Evolutionary conservation across 2,113 vertebrate genomes (phyloP), one percentile per base, ranked within the genome.

Genomic region (Toxostoma redivivum): DNA sequence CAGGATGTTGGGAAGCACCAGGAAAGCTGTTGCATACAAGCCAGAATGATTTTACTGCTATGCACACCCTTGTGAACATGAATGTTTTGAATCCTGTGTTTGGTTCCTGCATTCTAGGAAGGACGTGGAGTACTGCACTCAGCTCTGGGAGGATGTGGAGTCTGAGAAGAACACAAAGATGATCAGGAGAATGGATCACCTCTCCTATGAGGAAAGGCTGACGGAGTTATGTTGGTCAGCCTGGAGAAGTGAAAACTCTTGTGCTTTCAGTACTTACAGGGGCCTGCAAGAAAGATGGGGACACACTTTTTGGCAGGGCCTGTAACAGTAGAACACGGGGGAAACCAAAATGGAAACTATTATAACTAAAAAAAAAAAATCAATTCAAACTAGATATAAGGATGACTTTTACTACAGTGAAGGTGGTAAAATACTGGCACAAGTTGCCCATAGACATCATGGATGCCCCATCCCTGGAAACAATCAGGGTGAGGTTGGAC

Each of bases 371-470:
- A 47, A 38, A 35, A 47, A n/a, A 19, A 5, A 42, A 48, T 9
- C 4, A 4, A 19, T 54, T 54, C 30, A 76, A 37, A 42, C 5
- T 31, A 31, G 21, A 23, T 10, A 53, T 5, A 47, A 89, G 45
- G 20, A 47, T 25, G 6, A 13, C 1, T 10, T 35, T 31, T 82
- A 74, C 47, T 33, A 27, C 11, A 47, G 12, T 10, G 47, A 40
- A 38, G 25, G 38, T 23, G n/a, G 40, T 19, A 40, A 61, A 88
- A 61, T 54, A 67, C 9, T 0, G 0, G 5, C 38, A 61, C n/a
- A 31, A 35, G n/a, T 12, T 54, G 17, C 30, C 62, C 30, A 47
- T 11, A 47, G 24, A 47, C 9, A 7, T 40, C n/a, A 24, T 31
- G 38, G 51, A 35, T 54, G 30, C 10, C 47, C 25, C n/a, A 53